Evolutionary conservation across 2,888 invertebrate species (phyloP).

Genomic region (Meta bourneti): DNA sequence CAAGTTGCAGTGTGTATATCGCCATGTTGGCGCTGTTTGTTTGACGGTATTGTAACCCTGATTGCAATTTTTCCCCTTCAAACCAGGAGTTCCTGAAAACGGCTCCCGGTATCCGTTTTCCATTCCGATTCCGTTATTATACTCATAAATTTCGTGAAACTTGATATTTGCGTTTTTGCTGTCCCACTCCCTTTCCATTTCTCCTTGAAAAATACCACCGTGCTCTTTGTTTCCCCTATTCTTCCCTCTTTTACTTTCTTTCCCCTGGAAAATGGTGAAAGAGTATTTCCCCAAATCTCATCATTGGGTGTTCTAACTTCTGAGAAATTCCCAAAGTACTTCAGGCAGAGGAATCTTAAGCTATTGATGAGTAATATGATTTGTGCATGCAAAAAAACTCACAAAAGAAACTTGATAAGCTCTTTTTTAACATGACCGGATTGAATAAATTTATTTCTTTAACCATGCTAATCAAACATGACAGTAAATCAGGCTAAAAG

Average conservation of each 20-base stretch:
- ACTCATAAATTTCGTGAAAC: conserved; percentile 71
- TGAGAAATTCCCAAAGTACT: conserved; percentile 5
- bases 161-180: conserved; percentile 69
- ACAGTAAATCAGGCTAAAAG: too few relatives aligned
- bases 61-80: conserved; percentile 48
- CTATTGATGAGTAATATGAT: too few relatives aligned
- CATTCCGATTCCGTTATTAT: conserved; percentile 72
- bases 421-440: too few relatives aligned
- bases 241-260: not conserved
- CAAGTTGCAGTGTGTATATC: not conserved
- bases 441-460: too few relatives aligned
- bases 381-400: too few relatives aligned
- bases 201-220: not conserved
- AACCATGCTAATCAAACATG: too few relatives aligned
- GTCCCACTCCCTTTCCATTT: conserved; percentile 30
- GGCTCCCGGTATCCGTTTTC: conserved; percentile 65
- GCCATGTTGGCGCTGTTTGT: conserved; percentile 42
- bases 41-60: conserved; percentile 32
- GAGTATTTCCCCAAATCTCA: conserved; percentile 4
- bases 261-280: not conserved
- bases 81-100: conserved; percentile 22
- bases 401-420: too few relatives aligned
- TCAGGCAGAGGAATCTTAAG: not conserved
- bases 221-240: not conserved
- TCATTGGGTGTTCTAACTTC: conserved; percentile 15